Percentiles rank a stretch among this genome's conserved stretches.
These are phyloP conservation scores for Pollenia griseotomentosa DNA, from an alignment of 2,888 invertebrate species.

Conservation along the genomic window DNA sequence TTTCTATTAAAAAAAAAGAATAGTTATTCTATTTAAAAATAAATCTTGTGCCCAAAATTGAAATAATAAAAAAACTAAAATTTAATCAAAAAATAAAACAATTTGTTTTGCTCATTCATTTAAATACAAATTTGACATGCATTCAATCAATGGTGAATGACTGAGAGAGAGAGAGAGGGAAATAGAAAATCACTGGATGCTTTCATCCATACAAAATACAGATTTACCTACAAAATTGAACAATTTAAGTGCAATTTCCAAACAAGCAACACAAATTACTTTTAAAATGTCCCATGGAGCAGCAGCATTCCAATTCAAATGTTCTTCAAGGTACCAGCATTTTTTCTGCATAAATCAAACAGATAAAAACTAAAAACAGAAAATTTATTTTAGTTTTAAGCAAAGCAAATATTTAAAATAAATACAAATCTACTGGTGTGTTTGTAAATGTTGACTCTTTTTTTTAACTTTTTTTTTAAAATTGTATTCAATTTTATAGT, in stretches of 20 bases:
- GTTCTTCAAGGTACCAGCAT: no score
- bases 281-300: no score
- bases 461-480: neutral
- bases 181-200: neutral
- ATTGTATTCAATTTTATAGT: neutral
- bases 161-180: neutral
- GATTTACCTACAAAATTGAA: neutral
- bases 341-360: no score
- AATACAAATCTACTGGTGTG: neutral
- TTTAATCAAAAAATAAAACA: neutral
- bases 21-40: neutral
- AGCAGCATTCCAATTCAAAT: no score
- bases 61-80: neutral
- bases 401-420: slow-evolving; percentile 1
- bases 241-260: neutral
- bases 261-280: no score
- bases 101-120: neutral
- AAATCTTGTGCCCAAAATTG: neutral
- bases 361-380: no score
- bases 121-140: slow-evolving; percentile 6
- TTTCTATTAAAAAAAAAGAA: no score
- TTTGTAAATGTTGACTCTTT: neutral
- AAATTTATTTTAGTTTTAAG: neutral
- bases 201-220: neutral
- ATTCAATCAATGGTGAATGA: slow-evolving; percentile 9